Evolutionary conservation across 1,140 invertebrate genomes (phyloP).

Genomic region (Drosophila mayri): DNA sequence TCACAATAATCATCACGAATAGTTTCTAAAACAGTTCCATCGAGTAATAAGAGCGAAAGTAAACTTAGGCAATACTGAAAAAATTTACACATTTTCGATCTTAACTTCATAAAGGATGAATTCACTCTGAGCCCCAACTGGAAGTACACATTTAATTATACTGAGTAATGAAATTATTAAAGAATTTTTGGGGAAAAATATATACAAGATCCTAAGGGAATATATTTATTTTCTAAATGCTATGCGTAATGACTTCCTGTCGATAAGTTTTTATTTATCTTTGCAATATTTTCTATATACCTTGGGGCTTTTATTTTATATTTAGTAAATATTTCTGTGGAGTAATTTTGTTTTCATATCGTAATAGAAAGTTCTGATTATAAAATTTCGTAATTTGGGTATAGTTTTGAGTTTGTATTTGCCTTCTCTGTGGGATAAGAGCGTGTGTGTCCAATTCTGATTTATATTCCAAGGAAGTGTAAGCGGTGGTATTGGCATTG

Average conservation of each 20-base stretch:
- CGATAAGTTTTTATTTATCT: too few species aligned
- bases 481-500: slow-evolving; percentile 44
- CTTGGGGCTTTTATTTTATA: too few species aligned
- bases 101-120: not conserved
- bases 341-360: slow-evolving; percentile 1
- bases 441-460: not conserved
- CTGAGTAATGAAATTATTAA: not conserved
- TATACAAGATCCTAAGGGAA: not conserved
- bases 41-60: not conserved
- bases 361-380: slow-evolving; percentile 18
- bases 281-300: too few species aligned
- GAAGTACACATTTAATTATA: not conserved
- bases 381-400: slow-evolving; percentile 23
- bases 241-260: too few species aligned
- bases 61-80: not conserved
- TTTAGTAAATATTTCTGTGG: too few species aligned
- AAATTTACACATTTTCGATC: not conserved
- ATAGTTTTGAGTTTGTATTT: slow-evolving; percentile 37
- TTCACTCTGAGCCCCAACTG: not conserved
- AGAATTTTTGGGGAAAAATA: not conserved
- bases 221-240: too few species aligned
- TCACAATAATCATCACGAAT: not conserved
- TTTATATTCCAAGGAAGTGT: slow-evolving; percentile 9
- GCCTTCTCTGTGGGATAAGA: not conserved
- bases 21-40: not conserved